These are phyloP conservation scores for Centropus bengalensis DNA, from an alignment of 2,113 vertebrate species.

Conservation along the genomic window DNA sequence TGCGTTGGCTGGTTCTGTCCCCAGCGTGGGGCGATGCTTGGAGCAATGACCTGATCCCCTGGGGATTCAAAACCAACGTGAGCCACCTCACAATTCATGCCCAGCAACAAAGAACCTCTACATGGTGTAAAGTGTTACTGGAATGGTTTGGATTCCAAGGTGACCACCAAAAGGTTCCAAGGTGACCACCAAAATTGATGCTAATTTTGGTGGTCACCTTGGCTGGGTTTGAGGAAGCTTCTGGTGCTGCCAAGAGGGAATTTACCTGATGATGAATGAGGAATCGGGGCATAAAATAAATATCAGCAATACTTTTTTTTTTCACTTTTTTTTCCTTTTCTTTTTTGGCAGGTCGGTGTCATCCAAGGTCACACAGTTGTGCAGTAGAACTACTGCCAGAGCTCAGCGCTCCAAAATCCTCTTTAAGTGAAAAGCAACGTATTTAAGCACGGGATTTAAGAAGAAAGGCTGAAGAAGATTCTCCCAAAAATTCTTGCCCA, in stretches of 20 bases:
- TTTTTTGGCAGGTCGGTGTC: conserved; percentile 20
- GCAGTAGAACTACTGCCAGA: conserved; percentile 1
- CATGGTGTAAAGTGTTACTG: background rate
- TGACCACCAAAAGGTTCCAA: too few species aligned
- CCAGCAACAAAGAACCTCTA: conserved; percentile 8
- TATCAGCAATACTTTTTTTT: conserved; percentile 44
- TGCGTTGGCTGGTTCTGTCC: background rate
- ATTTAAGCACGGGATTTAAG: background rate
- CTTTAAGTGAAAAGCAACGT: background rate
- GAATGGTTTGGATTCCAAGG: too few species aligned
- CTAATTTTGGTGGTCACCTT: conserved; percentile 60
- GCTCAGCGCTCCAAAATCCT: background rate
- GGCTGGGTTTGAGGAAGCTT: conserved; percentile 20
- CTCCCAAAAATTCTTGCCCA: background rate
- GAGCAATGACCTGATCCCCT: background rate
- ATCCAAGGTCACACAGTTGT: conserved; percentile 44
- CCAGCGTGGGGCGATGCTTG: accelerated
- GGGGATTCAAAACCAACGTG: background rate
- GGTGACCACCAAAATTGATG: too few species aligned
- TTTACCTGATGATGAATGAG: conserved; percentile 53
- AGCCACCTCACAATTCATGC: background rate
- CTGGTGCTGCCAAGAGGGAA: conserved; percentile 37
- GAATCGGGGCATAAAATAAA: conserved; percentile 6
- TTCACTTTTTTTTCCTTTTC: background rate
- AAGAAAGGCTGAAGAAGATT: background rate